Conservation (phyloP, 2,888 invertebrate genomes). For the Drosophila diplacantha region DNA sequence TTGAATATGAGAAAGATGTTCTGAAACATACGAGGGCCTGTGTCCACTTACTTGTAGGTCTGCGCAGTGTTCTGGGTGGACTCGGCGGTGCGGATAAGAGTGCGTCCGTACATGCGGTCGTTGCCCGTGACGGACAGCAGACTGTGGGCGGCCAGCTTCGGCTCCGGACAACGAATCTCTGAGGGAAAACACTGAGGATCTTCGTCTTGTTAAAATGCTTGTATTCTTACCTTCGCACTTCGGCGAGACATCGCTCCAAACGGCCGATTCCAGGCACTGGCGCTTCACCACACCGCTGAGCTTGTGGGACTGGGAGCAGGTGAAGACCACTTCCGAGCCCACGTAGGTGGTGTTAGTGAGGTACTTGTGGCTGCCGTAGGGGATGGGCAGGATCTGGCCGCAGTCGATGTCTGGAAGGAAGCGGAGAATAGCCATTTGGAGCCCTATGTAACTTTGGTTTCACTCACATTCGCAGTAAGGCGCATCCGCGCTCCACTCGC, state of each 20-base stretch:
- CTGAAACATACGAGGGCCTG: neutral
- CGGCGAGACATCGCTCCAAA: slow-evolving; percentile 91
- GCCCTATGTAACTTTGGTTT: neutral
- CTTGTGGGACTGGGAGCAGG: slow-evolving; percentile 88
- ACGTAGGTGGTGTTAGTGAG: slow-evolving; percentile 88
- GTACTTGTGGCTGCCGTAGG: slow-evolving; percentile 87
- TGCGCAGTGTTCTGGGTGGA: slow-evolving; percentile 83
- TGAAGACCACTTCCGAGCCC: slow-evolving; percentile 88
- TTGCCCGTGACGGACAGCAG: slow-evolving; percentile 93
- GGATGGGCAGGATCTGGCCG: slow-evolving; percentile 87
- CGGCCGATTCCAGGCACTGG: slow-evolving; percentile 85
- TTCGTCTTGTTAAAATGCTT: neutral
- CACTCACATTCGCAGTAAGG: slow-evolving; percentile 90
- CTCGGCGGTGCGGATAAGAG: slow-evolving; percentile 86
- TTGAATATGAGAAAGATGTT: neutral
- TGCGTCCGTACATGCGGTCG: slow-evolving; percentile 92
- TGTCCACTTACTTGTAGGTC: slow-evolving; percentile 82
- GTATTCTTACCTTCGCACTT: slow-evolving; percentile 84
- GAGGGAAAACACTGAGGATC: neutral
- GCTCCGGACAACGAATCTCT: slow-evolving; percentile 94
- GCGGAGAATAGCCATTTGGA: neutral
- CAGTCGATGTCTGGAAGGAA: slow-evolving; percentile 87
- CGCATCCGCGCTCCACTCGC: slow-evolving; percentile 90
- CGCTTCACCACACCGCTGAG: slow-evolving; percentile 86
- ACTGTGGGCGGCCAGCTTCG: slow-evolving; percentile 88